Percentiles rank a stretch among this genome's conserved stretches.
Evolutionary conservation across 2,113 vertebrate species (phyloP).

Genomic region (Saguinus midas): DNA sequence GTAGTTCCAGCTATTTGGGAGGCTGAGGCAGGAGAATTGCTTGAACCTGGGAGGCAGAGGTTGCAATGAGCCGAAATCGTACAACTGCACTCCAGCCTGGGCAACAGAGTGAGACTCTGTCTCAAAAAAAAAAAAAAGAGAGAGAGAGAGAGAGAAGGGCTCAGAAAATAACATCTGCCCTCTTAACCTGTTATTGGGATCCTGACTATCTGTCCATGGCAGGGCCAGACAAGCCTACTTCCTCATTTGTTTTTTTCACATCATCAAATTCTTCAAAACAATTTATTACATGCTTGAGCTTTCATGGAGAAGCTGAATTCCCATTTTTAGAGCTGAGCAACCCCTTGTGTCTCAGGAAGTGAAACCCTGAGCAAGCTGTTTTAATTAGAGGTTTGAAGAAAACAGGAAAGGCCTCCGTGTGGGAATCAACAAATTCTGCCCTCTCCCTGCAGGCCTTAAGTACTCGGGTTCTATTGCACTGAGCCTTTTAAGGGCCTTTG

Average conservation of each 20-base stretch:
- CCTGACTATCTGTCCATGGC: neutral
- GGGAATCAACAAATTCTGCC: neutral
- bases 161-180: neutral
- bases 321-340: conserved; percentile 39
- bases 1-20: too few relatives aligned
- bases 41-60: too few relatives aligned
- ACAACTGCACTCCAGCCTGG: too few relatives aligned
- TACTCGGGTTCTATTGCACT: neutral
- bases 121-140: too few relatives aligned
- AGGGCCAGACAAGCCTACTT: neutral
- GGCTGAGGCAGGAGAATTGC: too few relatives aligned
- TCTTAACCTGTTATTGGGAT: neutral
- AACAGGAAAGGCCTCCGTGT: conserved; percentile 39
- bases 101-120: too few relatives aligned
- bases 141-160: too few relatives aligned
- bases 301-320: neutral
- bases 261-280: conserved; percentile 39
- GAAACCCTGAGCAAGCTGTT: conserved; percentile 59
- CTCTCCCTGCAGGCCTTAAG: neutral
- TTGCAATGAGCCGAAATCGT: too few relatives aligned
- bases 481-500: neutral
- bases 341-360: conserved; percentile 60
- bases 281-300: neutral
- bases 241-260: conserved; percentile 31
- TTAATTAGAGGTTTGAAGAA: conserved; percentile 46